These are phyloP conservation scores for Drosophila kanapiae DNA, from an alignment of 1,140 invertebrate species.

Conservation along the genomic window DNA sequence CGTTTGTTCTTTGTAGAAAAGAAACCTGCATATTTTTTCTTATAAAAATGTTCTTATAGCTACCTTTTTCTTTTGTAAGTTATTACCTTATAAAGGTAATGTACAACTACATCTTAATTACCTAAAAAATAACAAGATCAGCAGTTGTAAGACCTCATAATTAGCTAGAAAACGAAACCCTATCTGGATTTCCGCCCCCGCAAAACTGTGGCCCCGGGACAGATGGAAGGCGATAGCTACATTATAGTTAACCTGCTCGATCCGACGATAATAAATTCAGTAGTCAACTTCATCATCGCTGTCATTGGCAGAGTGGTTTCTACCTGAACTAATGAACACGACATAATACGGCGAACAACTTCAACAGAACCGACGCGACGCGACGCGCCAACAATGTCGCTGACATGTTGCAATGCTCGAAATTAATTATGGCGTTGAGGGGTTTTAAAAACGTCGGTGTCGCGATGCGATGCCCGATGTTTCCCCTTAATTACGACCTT, in stretches of 20 bases:
- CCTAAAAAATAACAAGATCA: background rate
- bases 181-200: conserved; percentile 20
- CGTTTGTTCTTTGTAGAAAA: too few species aligned
- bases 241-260: conserved; percentile 21
- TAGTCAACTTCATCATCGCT: conserved; percentile 64
- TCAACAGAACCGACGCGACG: conserved; percentile 27
- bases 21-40: too few species aligned
- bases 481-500: conserved; percentile 72
- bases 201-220: conserved; percentile 1
- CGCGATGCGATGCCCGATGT: conserved; percentile 60
- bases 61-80: too few species aligned
- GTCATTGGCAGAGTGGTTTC: conserved; percentile 27
- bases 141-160: background rate
- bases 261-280: conserved; percentile 51
- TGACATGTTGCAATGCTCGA: conserved; percentile 65
- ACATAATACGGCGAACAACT: conserved; percentile 39
- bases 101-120: background rate
- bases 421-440: conserved; percentile 71
- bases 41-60: too few species aligned
- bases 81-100: too few species aligned
- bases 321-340: conserved; percentile 67
- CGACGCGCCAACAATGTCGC: conserved; percentile 27
- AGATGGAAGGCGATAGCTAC: conserved; percentile 24
- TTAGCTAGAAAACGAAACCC: conserved; percentile 18
- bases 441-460: conserved; percentile 51